Evolutionary conservation across 2,113 vertebrate genomes (phyloP), one percentile per base, ranked within the genome.

Genomic region (Etia nguti): DNA sequence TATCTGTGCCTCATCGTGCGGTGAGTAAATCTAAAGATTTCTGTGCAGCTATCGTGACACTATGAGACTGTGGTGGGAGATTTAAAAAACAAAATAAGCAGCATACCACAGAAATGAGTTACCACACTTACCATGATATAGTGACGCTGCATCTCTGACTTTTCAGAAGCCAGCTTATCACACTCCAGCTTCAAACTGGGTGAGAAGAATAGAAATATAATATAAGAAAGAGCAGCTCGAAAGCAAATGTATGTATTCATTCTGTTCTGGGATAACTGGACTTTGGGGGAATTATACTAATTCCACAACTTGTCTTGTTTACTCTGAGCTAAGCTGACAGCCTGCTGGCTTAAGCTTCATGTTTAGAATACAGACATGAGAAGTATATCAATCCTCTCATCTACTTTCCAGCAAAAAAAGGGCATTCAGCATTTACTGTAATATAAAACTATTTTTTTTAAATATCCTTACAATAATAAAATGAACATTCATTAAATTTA

Each of bases 111-210:
- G 31, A 77, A 29, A 60, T 2, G 1, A 24, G 10, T 55, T 20
- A 16, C 3, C 10, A 87, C 95, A 90, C 96, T 96, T 92, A 99
- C 98, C 98, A 99, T 99, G 95, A 99, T 98, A 31, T 99, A 99
- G 93, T 99, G 98, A 92, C 98, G 98, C 92, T 99, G 98, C 98
- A 99, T 99, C 96, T 99, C 98, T 0, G 98, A 99, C 95, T 99
- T 99, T 95, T 99, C 98, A 2, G 98, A 99, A 82, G 98, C 98
- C 90, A 99, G 96, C 90, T 99, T 99, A 95, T 99, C 98, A 86
- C 98, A 99, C 91, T 99, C 98, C 95, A 99, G 93, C 96, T 99
- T 99, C 92, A 99, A 96, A 96, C 98, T 99, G 95, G 85, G 86
- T 7, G 86, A 3, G 34, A 13, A 82, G 46, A 88, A n/a, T 18